Percentiles rank a stretch among this genome's conserved stretches.
Evolutionary conservation across 1,140 invertebrate species (phyloP).

Genomic region (Drosophila melanogaster): Release_6_plus_ISO1_MT NT_033779.5:5896501-5897000

Average conservation of each 20-base stretch:
- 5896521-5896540: constrained; percentile 52
- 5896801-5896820: constrained; percentile 25
- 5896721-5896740: constrained; percentile 8
- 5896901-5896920: constrained; percentile 34
- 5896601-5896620: constrained; percentile 36
- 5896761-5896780: background rate
- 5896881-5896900: constrained; percentile 29
- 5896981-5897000: too few species aligned
- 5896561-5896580: constrained; percentile 47
- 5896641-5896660: constrained; percentile 31
- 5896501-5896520: constrained; percentile 9
- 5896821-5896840: constrained; percentile 12
- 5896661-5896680: constrained; percentile 1
- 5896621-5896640: constrained; percentile 47
- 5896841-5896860: background rate
- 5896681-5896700: background rate
- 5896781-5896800: constrained; percentile 23
- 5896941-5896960: constrained; percentile 7
- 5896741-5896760: background rate
- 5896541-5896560: constrained; percentile 71
- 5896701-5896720: constrained; percentile 3
- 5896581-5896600: constrained; percentile 25
- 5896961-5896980: too few species aligned
- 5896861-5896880: constrained; percentile 35
- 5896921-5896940: constrained; percentile 6